Conservation (phyloP, 2,888 invertebrate species). For the Crioceris asparagi region DNA sequence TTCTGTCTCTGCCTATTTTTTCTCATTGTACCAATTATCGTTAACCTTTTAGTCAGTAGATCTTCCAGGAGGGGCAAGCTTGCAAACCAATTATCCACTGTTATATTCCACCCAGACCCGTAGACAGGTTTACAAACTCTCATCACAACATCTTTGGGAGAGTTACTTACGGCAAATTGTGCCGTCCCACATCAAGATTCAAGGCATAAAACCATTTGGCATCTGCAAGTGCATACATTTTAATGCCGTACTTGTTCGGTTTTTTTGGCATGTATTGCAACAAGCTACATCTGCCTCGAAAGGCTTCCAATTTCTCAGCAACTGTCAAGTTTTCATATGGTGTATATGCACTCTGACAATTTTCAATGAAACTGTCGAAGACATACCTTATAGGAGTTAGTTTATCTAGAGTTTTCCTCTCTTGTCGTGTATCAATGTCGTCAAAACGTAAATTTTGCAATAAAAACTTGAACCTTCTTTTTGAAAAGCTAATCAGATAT, state of each 20-base stretch:
- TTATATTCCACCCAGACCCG: slow-evolving; percentile 2
- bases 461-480: slow-evolving; percentile 7
- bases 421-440: slow-evolving; percentile 1
- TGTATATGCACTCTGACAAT: background rate
- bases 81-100: slow-evolving; percentile 1
- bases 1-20: too few relatives aligned
- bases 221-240: slow-evolving; percentile 3
- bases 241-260: slow-evolving; percentile 4
- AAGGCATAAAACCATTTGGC: background rate
- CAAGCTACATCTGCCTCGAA: slow-evolving; percentile 1
- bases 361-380: background rate
- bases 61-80: too few relatives aligned
- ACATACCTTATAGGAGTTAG: background rate
- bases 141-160: slow-evolving; percentile 1
- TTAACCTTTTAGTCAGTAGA: too few relatives aligned
- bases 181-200: background rate
- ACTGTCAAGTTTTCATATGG: slow-evolving; percentile 4
- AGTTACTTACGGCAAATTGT: slow-evolving; percentile 2
- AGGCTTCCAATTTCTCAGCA: slow-evolving; percentile 1
- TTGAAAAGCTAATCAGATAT: slow-evolving; percentile 7
- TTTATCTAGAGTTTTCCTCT: background rate
- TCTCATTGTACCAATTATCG: too few relatives aligned
- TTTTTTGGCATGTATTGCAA: slow-evolving; percentile 2
- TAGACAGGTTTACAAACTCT: slow-evolving; percentile 2
- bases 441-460: background rate